Evolutionary conservation across 2,888 invertebrate species (phyloP).

Genomic region (Erebia palarica): DNA sequence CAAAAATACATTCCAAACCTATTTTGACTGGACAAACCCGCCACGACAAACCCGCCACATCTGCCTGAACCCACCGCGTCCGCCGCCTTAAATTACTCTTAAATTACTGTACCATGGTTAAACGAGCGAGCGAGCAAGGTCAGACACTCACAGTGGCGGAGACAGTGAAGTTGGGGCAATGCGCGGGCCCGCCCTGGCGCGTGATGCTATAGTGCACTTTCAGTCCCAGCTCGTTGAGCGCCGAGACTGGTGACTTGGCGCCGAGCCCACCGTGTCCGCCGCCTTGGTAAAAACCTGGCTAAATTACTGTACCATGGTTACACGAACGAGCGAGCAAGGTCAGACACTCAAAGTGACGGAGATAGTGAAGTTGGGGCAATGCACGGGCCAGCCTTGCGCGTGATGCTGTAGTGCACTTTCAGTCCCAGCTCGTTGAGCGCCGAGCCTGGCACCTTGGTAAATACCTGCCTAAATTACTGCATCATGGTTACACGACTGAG

Average conservation of each 20-base stretch:
- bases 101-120: background rate
- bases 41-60: too few relatives aligned
- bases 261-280: too few relatives aligned
- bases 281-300: constrained; percentile 49
- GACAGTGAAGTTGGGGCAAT: background rate
- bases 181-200: constrained; percentile 1
- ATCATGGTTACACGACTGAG: background rate
- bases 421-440: constrained; percentile 1
- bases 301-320: background rate
- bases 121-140: background rate
- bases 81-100: too few relatives aligned
- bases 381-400: background rate
- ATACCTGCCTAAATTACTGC: constrained; percentile 49
- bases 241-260: background rate
- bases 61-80: too few relatives aligned
- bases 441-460: background rate
- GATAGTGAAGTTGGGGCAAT: background rate
- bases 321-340: background rate
- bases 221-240: constrained; percentile 1
- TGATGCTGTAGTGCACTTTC: background rate
- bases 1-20: too few relatives aligned
- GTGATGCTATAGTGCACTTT: constrained; percentile 1
- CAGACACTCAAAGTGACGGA: background rate
- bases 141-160: background rate
- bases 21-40: too few relatives aligned